Base-by-base conservation (phyloP, 2,888 invertebrate genomes). In the Zootermopsis nevadensis region DNA sequence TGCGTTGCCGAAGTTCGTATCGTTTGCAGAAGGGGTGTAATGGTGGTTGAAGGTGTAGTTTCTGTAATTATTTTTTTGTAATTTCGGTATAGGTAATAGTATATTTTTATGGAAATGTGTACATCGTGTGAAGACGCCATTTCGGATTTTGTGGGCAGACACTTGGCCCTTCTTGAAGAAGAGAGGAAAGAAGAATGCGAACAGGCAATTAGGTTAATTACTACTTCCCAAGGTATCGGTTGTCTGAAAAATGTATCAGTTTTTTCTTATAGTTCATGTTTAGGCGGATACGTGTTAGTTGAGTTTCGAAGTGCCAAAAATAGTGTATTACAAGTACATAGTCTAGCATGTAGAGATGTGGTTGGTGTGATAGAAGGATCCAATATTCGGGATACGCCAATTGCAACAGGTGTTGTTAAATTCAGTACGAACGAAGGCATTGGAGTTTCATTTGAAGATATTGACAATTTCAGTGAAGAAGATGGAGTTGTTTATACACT, bases 371-470 rank as follows among this genome's bases (percentile, higher is more conserved):
- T 42, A 31, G 69, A 42, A 53, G 55, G 30, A n/a, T 19, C 30
- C 30, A 8, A 81, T 35, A 24, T 55, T 8, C 48, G 15, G 74
- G 2, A 33, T 8, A 30, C 35, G 2, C 35, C n/a, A 15, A 35
- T 55, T 10, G 74, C 74, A 8, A 24, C 42, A 38, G 81, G 81
- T 67, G 72, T 67, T 81, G 81, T 81, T 27, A 76, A 81, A 53
- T 42, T 72, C 30, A 48, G 31, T 27, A 81, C 35, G 3, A 55
- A 72, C 12, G 74, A 42, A 27, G 22, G 30, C 24, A 74, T 81
- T 81, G 33, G 53, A 48, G 53, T 81, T 7, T 72, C 81, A 72
- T 69, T 81, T 72, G 81, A 81, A 35, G 72, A 81, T 27, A 31
- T 81, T 8, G 12, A 15, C 15, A 53, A 42, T 53, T 76, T 55